A percentile compares a stretch with the other conserved stretches of the same genome.
These are phyloP conservation scores for Folsomia candida DNA, from an alignment of 2,888 invertebrate species.

Conservation along the genomic window DNA sequence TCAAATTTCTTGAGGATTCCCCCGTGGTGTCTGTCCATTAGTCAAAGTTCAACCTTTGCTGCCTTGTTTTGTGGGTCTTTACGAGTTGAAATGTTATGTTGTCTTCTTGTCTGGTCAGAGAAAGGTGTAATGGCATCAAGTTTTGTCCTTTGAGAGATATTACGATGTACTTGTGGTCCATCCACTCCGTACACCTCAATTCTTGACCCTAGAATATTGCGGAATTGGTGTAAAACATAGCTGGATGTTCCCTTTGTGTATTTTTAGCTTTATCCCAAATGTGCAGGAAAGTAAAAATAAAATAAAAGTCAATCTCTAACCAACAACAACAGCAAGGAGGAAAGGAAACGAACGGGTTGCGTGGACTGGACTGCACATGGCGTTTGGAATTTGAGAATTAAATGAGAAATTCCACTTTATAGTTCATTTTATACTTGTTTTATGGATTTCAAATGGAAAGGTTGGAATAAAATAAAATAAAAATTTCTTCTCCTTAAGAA, in stretches of 20 bases:
- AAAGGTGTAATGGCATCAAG: no score
- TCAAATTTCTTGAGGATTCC: background rate
- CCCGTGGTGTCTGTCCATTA: slow-evolving; percentile 17
- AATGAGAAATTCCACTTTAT: slow-evolving; percentile 50
- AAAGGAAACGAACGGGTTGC: slow-evolving; percentile 4
- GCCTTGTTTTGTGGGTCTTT: background rate
- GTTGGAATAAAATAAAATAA: slow-evolving; percentile 30
- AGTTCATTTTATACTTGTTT: slow-evolving; percentile 8
- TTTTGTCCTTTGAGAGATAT: no score
- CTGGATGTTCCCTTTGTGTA: no score
- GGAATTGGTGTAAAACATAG: no score
- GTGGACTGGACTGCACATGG: slow-evolving; percentile 46
- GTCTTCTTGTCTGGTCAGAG: slow-evolving; percentile 1
- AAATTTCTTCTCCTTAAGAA: slow-evolving; percentile 25
- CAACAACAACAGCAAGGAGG: background rate
- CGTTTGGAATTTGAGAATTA: slow-evolving; percentile 51
- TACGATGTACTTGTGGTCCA: no score
- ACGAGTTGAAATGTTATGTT: background rate
- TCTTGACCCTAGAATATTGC: no score
- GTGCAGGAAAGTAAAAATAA: background rate
- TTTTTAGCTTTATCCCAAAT: background rate
- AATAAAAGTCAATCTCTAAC: slow-evolving; percentile 2
- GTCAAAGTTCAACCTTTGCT: background rate
- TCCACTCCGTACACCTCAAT: no score
- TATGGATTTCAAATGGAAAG: background rate